Percentiles rank a stretch among this genome's conserved stretches.
Conservation (phyloP, 2,113 vertebrate genomes). For the Leucopsar rothschildi region DNA sequence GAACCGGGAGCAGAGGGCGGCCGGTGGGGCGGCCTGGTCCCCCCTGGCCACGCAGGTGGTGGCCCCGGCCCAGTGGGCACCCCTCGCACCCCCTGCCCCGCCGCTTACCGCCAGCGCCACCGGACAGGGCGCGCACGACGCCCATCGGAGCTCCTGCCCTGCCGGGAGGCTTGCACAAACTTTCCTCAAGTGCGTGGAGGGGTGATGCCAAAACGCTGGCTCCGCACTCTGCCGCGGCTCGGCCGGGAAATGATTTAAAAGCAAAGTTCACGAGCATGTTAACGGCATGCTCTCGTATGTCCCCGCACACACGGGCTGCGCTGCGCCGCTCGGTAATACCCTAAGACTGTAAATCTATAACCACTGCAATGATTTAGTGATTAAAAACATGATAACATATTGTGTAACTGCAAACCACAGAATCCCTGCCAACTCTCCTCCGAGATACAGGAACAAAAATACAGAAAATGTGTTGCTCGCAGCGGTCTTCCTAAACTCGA, state of each 20-base stretch:
- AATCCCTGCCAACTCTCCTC: constrained; percentile 82
- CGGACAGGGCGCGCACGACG: not conserved
- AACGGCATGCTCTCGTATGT: constrained; percentile 44
- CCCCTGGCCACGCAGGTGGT: not conserved
- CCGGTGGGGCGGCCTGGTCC: not conserved
- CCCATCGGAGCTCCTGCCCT: constrained; percentile 56
- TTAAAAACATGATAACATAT: constrained; percentile 91
- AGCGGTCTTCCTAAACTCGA: constrained; percentile 69
- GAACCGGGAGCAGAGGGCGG: constrained; percentile 48
- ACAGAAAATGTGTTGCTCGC: constrained; percentile 73
- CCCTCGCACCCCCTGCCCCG: not conserved
- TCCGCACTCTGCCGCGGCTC: not conserved
- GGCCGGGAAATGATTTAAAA: constrained; percentile 47
- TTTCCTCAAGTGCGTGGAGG: constrained; percentile 24
- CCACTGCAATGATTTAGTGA: constrained; percentile 89
- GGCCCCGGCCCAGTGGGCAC: not conserved
- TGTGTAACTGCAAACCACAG: constrained; percentile 91
- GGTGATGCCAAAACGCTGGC: constrained; percentile 13
- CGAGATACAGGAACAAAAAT: constrained; percentile 75
- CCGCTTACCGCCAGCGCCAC: constrained; percentile 27
- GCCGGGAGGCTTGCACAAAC: constrained; percentile 21
- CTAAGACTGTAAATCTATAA: constrained; percentile 85
- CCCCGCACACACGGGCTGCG: constrained; percentile 9
- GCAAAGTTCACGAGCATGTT: constrained; percentile 60
- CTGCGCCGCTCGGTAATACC: constrained; percentile 68